phyloP scores from a whole-genome alignment of 1,140 invertebrate species.

The Ruditapes philippinarum region DNA sequence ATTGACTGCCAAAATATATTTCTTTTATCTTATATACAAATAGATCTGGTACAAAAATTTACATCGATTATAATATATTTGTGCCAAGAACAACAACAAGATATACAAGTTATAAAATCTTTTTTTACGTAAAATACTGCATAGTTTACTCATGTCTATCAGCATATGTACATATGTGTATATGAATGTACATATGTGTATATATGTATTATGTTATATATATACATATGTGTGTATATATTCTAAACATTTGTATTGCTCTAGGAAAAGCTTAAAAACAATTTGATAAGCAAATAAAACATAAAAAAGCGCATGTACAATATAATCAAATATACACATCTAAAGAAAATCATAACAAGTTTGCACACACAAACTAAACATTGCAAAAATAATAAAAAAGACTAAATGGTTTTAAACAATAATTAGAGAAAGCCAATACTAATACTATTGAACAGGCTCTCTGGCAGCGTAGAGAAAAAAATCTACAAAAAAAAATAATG shows the following conservation, averaged over 20 bases:
- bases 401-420: too few relatives aligned
- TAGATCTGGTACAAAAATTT: neutral
- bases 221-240: neutral
- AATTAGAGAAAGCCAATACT: too few relatives aligned
- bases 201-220: too few relatives aligned
- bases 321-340: too few relatives aligned
- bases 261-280: neutral
- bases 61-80: neutral
- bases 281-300: neutral
- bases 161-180: neutral
- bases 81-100: too few relatives aligned
- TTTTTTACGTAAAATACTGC: constrained; percentile 7
- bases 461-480: too few relatives aligned
- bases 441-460: too few relatives aligned
- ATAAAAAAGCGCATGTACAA: too few relatives aligned
- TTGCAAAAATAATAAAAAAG: too few relatives aligned
- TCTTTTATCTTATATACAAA: constrained; percentile 11
- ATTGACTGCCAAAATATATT: neutral
- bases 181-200: neutral
- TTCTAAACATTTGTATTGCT: neutral
- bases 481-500: too few relatives aligned
- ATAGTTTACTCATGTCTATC: neutral
- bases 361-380: too few relatives aligned
- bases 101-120: neutral
- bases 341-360: too few relatives aligned